Base-by-base conservation (phyloP, 2,888 invertebrate genomes). In the Orthonychiurus folsomi region DNA sequence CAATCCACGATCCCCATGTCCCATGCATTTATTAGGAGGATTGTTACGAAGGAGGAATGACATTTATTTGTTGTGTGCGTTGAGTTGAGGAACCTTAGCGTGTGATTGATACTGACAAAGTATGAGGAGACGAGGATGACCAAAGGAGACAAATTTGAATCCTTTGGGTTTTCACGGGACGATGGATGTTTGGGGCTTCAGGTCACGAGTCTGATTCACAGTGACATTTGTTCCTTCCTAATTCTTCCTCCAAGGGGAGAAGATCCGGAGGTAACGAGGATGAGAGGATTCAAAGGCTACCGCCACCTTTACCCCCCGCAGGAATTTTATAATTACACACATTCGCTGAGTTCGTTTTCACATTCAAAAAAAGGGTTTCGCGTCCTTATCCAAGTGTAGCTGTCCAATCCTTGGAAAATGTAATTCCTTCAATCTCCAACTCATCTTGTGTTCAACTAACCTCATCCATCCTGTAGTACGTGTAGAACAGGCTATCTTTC, bases 321-420 rank as follows among this genome's bases (percentile, higher is more conserved):
- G 72, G 69, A 72, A 70, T 72, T 70, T 69, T 67, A 72, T 72
- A 72, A 72, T 72, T 72, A 69, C 69, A 37, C 37, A 37, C 37
- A 37, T 37, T 37, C 5, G 37, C 15, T 37, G 37, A 15, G 15
- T 37, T 37, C 37, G 15, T n/a, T n/a, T n/a, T n/a, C n/a, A n/a
- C n/a, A n/a, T n/a, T n/a, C n/a, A 37, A 15, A 5, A 37, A 37
- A 37, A 37, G 37, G 37, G 37, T 37, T 37, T 37, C 9, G 37
- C 37, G n/a, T n/a, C n/a, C n/a, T n/a, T n/a, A n/a, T n/a, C n/a
- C n/a, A n/a, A n/a, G n/a, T n/a, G n/a, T n/a, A n/a, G n/a, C n/a
- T n/a, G n/a, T n/a, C n/a, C n/a, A n/a, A n/a, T n/a, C n/a, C n/a
- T n/a, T n/a, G n/a, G n/a, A n/a, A n/a, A n/a, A n/a, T n/a, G n/a